These are phyloP conservation scores for Forbesichthys papilliferus DNA, from an alignment of 2,113 vertebrate genomes.

Conservation along the genomic window DNA sequence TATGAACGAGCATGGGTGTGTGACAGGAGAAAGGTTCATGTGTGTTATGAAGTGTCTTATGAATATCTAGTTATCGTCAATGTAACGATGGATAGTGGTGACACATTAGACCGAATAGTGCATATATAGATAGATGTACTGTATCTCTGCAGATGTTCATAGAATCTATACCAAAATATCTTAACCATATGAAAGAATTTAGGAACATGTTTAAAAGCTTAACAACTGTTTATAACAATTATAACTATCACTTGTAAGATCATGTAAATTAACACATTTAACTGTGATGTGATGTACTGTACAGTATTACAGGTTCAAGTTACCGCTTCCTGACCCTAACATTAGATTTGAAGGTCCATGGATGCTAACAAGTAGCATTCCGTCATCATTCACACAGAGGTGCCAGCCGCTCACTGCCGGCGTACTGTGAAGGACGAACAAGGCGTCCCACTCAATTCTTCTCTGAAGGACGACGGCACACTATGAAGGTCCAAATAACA, in stretches of 20 bases:
- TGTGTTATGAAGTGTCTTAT: constrained; percentile 34
- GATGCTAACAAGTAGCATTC: constrained; percentile 53
- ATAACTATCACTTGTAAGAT: not conserved
- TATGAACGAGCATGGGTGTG: constrained; percentile 38
- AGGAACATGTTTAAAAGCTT: too few relatives aligned
- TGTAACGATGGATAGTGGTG: constrained; percentile 5
- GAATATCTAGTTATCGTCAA: not conserved
- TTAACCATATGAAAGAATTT: too few relatives aligned
- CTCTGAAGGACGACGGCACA: constrained; percentile 61
- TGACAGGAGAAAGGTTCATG: constrained; percentile 32
- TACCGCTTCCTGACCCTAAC: constrained; percentile 41
- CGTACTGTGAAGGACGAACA: constrained; percentile 57
- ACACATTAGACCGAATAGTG: not conserved
- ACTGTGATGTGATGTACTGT: constrained; percentile 14
- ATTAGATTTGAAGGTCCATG: constrained; percentile 40
- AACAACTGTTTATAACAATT: too few relatives aligned
- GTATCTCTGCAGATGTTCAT: too few relatives aligned
- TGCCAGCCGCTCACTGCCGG: constrained; percentile 12
- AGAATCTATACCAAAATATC: too few relatives aligned
- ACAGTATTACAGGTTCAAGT: constrained; percentile 7
- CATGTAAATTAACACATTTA: not conserved
- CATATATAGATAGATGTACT: not conserved
- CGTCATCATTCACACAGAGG: constrained; percentile 46
- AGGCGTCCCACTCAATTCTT: constrained; percentile 35
- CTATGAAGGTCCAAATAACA: constrained; percentile 62